Base-by-base conservation (phyloP, 2,888 invertebrate species). In the Acanthococcus lagerstroemiae region DNA sequence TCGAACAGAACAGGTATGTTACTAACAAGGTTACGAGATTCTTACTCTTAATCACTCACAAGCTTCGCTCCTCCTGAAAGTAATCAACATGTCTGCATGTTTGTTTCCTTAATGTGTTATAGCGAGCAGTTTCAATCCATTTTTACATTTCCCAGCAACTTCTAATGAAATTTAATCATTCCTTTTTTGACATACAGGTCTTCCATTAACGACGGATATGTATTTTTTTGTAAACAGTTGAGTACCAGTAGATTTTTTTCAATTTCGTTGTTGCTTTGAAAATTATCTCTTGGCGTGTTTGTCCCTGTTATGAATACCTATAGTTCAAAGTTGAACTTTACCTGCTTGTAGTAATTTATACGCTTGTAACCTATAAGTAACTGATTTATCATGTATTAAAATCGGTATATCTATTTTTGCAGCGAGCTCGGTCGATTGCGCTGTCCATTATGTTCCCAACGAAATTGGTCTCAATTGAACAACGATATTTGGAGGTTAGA, bases 401-500 rank as follows among this genome's bases (percentile, higher is more conserved):
- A 9, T 37, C 7, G 15, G 7, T 6, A 45, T n/a, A 2, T 3
- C n/a, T 22, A 30, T 65, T 45, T 56, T 27, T 26, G 7, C 75
- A 87, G 90, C 75, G 88, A 88, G 75, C 81, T 84, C 68, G 89
- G 88, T 46, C 82, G 87, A 58, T 76, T 90, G 70, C 84, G 88
- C n/a, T 92, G 91, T 75, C 91, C 90, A 15, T 80, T 91, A 67
- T 92, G 91, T 75, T 88, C 90, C 54, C 86, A 86, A 73, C 84
- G 88, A 68, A 90, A 90, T 78, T 91, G 91, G 89, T 86, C 88
- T 69, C 91, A 91, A 76, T 80, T 92, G 72, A 90, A 92, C 75
- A 90, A 90, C 74, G 92, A 92, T 76, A 80, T 92, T 27, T 93
- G 93, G 93, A 82, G 92, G 58, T 77, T 93, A 71, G 91, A 92